Base-by-base conservation (phyloP, 2,888 invertebrate genomes). In the Ypsolopha scabrella region DNA sequence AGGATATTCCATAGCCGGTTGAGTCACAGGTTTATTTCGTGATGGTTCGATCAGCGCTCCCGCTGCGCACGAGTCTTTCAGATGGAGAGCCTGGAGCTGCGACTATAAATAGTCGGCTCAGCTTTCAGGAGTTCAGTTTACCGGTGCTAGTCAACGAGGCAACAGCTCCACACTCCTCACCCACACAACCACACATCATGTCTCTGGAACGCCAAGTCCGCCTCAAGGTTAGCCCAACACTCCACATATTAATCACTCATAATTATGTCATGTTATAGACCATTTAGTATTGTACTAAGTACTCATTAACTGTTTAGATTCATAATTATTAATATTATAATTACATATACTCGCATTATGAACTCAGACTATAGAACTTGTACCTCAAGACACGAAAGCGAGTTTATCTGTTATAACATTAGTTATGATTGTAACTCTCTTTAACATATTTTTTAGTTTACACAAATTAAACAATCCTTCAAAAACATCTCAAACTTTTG, bases 161-260 rank as follows among this genome's bases (percentile, higher is more conserved):
- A 70, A 66, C 61, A 71, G 70, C 72, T 66, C 66, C 66, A 67
- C 64, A 62, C 59, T 62, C 63, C 64, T 65, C 60, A 70, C 64
- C 67, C 60, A 68, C 62, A 67, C 64, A 65, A 57, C 59, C 68
- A 70, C 68, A 72, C 70, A 77, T 87, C 75, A 95, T 95, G 95
- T 94, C 95, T 92, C 90, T 95, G 85, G 94, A 95, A 92, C 93
- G 95, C 87, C 93, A 93, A 91, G 94, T 95, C 87, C 93, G 93
- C 79, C 92, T 92, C 78, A 95, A 95, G 93, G 95, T 95, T 81
- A 88, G 57, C 24, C 4, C 10, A 51, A 7, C 33, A 39, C 33
- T 34, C 4, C 14, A 6, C 8, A 33, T 8, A 49, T 38, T 52
- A 52, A 13, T 24, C 37, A 53, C 50, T 14, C 39, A 10, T 14